Percentiles rank a stretch among this genome's conserved stretches.
These are phyloP conservation scores for Beroe forskalii DNA, from an alignment of 37 sponge, comb jelly and placozoan species.

Conservation along the genomic window DNA sequence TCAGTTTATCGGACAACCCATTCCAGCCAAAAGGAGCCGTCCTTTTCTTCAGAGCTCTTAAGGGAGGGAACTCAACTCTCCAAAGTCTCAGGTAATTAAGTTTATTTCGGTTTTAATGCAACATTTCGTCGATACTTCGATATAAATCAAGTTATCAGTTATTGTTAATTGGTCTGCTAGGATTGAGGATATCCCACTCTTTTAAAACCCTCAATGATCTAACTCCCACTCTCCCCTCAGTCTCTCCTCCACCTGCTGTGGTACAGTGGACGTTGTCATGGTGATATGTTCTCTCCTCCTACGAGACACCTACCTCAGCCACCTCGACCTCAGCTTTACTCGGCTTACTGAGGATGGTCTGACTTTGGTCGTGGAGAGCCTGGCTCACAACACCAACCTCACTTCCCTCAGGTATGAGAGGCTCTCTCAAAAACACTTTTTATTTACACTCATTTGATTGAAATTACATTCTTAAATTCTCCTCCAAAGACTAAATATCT, in stretches of 20 bases:
- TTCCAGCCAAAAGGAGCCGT: constrained; percentile 14
- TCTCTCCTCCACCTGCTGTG: constrained; percentile 2
- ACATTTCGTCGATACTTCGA: too few species aligned
- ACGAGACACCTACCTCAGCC: not conserved
- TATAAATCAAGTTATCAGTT: too few species aligned
- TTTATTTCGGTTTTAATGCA: too few species aligned
- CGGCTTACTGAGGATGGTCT: not conserved
- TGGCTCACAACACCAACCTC: constrained; percentile 19
- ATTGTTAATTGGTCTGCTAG: too few species aligned
- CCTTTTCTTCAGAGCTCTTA: constrained; percentile 35
- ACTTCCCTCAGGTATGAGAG: constrained; percentile 4
- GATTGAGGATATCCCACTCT: too few species aligned
- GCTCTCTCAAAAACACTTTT: too few species aligned
- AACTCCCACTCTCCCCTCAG: not conserved
- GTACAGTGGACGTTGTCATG: not conserved
- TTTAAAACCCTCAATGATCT: too few species aligned
- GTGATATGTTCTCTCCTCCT: constrained; percentile 13
- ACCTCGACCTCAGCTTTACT: constrained; percentile 7
- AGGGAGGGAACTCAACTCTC: constrained; percentile 1
- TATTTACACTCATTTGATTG: too few species aligned
- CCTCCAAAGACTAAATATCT: too few species aligned
- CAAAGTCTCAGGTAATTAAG: not conserved
- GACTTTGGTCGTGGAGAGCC: not conserved
- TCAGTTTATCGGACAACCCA: constrained; percentile 30
- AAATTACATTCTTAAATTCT: too few species aligned